phyloP scores from a whole-genome alignment of 53 echinoderm and acorn worm genomes.

The Actinopyga echinites region DNA sequence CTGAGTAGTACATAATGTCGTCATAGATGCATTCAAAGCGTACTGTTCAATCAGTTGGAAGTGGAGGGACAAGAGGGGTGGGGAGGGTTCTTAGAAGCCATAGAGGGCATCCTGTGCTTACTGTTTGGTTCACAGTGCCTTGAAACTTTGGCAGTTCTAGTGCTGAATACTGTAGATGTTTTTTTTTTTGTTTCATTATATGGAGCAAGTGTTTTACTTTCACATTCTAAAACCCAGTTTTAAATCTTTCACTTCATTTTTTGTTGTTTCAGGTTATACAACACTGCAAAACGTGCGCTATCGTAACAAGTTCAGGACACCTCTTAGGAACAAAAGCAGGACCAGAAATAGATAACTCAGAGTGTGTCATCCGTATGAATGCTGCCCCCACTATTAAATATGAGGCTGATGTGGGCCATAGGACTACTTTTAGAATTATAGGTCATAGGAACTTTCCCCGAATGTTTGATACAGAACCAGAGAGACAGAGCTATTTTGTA shows the following conservation, averaged over 20 bases:
- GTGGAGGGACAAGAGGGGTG: no score
- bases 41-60: no score
- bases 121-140: no score
- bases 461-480: conserved; percentile 79
- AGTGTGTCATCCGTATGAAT: conserved; percentile 94
- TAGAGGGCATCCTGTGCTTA: no score
- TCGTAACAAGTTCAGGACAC: conserved; percentile 94
- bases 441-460: conserved; percentile 91
- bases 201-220: neutral
- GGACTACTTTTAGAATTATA: conserved; percentile 84
- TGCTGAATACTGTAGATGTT: no score
- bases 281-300: conserved; percentile 70
- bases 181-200: neutral
- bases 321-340: conserved; percentile 80
- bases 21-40: no score
- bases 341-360: conserved; percentile 66
- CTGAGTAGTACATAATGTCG: no score
- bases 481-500: conserved; percentile 57
- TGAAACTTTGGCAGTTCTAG: no score
- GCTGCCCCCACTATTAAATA: conserved; percentile 82
- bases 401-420: conserved; percentile 69
- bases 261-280: conserved; percentile 10
- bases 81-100: no score
- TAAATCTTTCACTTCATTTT: neutral
- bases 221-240: neutral